Conservation (phyloP, 2,888 invertebrate species). For the Melieria picta region DNA sequence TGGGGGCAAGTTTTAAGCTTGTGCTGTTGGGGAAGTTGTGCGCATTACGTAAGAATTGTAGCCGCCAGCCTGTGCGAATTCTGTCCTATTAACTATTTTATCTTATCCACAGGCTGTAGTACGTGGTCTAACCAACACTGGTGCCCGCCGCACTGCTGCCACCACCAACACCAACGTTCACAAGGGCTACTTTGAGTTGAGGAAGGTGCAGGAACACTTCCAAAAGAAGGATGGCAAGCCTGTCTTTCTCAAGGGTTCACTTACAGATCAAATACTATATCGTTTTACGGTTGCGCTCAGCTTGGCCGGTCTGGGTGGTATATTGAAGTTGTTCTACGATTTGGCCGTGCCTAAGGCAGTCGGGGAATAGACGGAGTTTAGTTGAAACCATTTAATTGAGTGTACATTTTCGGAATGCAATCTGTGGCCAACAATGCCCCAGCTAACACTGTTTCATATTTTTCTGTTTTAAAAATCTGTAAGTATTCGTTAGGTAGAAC, state of each 20-base stretch:
- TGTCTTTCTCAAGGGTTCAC: constrained; percentile 68
- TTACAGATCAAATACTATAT: constrained; percentile 66
- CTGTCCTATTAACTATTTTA: background rate
- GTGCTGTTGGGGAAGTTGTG: background rate
- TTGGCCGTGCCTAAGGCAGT: constrained; percentile 54
- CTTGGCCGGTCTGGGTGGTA: constrained; percentile 60
- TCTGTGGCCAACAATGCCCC: too few species aligned
- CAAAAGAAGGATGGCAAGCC: constrained; percentile 67
- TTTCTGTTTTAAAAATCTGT: background rate
- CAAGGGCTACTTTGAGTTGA: constrained; percentile 58
- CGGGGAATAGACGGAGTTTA: constrained; percentile 18
- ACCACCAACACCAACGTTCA: constrained; percentile 54
- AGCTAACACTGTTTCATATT: background rate
- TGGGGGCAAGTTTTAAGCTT: background rate
- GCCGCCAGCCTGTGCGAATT: background rate
- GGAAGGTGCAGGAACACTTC: constrained; percentile 54
- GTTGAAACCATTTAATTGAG: background rate
- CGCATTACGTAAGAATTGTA: constrained; percentile 41
- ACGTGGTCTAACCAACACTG: constrained; percentile 59
- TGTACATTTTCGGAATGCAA: background rate
- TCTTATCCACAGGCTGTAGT: constrained; percentile 34
- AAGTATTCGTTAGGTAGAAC: background rate
- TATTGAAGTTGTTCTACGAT: constrained; percentile 59
- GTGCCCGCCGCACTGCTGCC: constrained; percentile 47
- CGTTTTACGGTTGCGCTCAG: constrained; percentile 62